Evolutionary conservation across 2,888 invertebrate genomes (phyloP).

Genomic region (Oxyscelio sp.): DNA sequence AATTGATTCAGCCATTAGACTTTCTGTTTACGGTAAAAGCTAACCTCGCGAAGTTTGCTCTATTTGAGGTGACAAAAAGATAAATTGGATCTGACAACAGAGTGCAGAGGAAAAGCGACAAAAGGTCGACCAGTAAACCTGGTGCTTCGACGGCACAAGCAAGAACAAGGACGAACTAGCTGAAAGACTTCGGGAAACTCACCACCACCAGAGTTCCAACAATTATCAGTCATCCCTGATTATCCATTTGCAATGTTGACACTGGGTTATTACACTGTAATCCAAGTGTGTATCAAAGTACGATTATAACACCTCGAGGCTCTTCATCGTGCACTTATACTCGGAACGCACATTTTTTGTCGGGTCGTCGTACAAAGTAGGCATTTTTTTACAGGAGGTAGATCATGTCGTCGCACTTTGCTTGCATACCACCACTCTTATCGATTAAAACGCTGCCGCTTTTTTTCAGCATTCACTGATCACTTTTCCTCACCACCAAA

Average conservation of each 20-base stretch:
- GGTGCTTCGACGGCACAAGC: no score
- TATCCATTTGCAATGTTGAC: conserved; percentile 87
- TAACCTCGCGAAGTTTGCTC: conserved; percentile 49
- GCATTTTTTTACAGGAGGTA: conserved; percentile 68
- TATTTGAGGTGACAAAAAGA: background rate
- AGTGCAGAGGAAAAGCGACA: no score
- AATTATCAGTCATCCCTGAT: conserved; percentile 94
- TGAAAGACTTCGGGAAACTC: no score
- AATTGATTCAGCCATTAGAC: conserved; percentile 52
- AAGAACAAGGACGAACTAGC: no score
- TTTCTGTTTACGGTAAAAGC: conserved; percentile 61
- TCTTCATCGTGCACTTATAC: conserved; percentile 62
- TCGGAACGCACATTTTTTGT: conserved; percentile 68
- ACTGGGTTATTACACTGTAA: conserved; percentile 82
- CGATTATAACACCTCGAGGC: conserved; percentile 67
- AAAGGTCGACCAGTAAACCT: no score
- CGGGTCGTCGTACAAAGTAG: conserved; percentile 71
- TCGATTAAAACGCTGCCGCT: conserved; percentile 60
- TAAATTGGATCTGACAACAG: no score
- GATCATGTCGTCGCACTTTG: conserved; percentile 68
- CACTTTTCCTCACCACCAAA: conserved; percentile 62
- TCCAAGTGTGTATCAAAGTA: conserved; percentile 69
- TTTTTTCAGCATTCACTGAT: conserved; percentile 66
- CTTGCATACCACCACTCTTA: conserved; percentile 67
- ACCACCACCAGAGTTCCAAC: conserved; percentile 94